These are phyloP conservation scores for Operophtera brumata DNA, from an alignment of 2,888 invertebrate genomes.

Conservation along the genomic window DNA sequence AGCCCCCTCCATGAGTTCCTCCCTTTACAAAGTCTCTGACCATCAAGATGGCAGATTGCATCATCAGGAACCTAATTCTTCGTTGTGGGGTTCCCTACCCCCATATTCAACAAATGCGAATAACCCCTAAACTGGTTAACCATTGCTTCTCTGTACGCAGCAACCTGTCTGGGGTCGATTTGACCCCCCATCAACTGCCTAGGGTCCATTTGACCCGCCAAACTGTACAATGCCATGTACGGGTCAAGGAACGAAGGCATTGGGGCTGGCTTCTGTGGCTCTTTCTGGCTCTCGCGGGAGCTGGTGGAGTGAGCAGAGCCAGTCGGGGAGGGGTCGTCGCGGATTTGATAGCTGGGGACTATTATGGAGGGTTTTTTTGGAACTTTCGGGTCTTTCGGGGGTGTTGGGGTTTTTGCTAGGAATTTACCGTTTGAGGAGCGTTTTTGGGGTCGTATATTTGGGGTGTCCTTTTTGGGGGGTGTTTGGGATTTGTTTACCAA, in stretches of 20 bases:
- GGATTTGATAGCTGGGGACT: constrained; percentile 65
- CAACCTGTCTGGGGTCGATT: constrained; percentile 68
- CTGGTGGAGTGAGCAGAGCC: constrained; percentile 45
- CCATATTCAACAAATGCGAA: constrained; percentile 57
- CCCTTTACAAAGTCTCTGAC: too few species aligned
- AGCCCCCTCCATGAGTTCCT: too few species aligned
- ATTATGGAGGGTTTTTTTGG: constrained; percentile 53
- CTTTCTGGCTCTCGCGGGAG: constrained; percentile 43
- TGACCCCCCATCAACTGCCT: constrained; percentile 60
- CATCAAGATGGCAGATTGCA: too few species aligned
- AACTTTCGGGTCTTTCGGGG: constrained; percentile 56
- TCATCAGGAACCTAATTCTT: constrained; percentile 52
- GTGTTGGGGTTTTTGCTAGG: constrained; percentile 69
- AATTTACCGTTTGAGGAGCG: constrained; percentile 80
- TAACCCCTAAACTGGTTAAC: constrained; percentile 63
- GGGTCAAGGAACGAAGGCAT: constrained; percentile 62
- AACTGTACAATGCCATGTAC: constrained; percentile 67
- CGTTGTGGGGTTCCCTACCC: constrained; percentile 65
- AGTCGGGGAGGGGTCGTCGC: constrained; percentile 56
- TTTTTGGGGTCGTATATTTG: constrained; percentile 60
- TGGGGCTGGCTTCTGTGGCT: constrained; percentile 30
- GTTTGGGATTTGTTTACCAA: constrained; percentile 78
- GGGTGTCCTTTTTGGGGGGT: constrained; percentile 50
- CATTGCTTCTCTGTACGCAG: constrained; percentile 69
- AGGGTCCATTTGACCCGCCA: constrained; percentile 68